phyloP scores from a whole-genome alignment of 2,888 invertebrate species.

The Cantharis flavilabris region DNA sequence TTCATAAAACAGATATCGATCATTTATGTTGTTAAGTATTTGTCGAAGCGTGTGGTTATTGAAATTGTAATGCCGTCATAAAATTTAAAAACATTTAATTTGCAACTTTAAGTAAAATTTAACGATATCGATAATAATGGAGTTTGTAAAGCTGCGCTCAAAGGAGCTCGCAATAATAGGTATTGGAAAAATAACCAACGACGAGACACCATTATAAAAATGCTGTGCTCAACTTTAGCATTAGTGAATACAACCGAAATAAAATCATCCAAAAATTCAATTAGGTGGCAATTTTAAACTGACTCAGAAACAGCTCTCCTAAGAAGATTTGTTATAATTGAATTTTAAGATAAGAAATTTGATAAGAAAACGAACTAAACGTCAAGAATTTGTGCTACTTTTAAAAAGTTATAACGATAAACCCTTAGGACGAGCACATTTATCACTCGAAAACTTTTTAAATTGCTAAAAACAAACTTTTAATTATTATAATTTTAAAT shows the following conservation, averaged over 20 bases:
- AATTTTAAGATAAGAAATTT: constrained; percentile 45
- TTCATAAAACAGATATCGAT: background rate
- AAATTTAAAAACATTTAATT: background rate
- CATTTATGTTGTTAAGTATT: background rate
- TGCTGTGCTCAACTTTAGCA: constrained; percentile 43
- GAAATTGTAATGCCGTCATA: background rate
- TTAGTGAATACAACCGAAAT: constrained; percentile 43
- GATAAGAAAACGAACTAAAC: constrained; percentile 29
- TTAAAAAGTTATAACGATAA: constrained; percentile 11
- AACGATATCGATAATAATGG: background rate
- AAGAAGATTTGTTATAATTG: constrained; percentile 49
- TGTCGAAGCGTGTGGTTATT: background rate
- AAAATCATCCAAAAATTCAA: constrained; percentile 48
- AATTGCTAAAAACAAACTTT: background rate
- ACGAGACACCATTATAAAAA: constrained; percentile 40
- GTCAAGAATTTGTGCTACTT: constrained; percentile 17
- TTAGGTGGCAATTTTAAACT: constrained; percentile 48
- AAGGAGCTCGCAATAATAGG: background rate
- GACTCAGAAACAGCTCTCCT: constrained; percentile 38
- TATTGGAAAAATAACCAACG: background rate
- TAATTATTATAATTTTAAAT: background rate
- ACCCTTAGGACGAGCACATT: background rate
- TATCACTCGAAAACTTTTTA: background rate
- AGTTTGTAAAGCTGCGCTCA: background rate
- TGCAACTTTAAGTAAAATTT: background rate